A percentile compares a stretch with the other conserved stretches of the same genome.
Evolutionary conservation across 92 coral and sea anemone species (phyloP).

Genomic region (Hydrozoanthus gracilis): DNA sequence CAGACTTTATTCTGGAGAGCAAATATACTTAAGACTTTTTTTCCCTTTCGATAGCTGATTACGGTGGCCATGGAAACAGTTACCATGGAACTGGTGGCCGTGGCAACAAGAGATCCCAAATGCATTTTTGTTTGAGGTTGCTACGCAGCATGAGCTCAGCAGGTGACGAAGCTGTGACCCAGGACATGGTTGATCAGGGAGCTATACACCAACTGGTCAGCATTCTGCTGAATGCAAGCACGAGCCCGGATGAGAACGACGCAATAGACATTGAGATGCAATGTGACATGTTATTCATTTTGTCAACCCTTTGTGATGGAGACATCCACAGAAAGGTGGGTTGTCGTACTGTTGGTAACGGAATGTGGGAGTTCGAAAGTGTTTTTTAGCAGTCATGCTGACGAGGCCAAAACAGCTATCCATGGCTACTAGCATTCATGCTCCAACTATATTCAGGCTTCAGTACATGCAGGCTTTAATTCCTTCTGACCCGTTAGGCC

Average conservation of each 20-base stretch:
- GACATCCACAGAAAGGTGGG: constrained; percentile 90
- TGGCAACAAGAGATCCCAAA: constrained; percentile 98
- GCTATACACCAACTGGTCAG: constrained; percentile 93
- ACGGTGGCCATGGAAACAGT: constrained; percentile 99
- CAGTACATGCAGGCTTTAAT: too few relatives aligned
- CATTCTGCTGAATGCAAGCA: constrained; percentile 91
- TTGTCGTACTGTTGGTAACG: background rate
- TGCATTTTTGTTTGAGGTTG: constrained; percentile 90
- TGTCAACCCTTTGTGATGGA: constrained; percentile 92
- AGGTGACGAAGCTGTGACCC: constrained; percentile 89
- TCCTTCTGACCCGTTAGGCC: too few relatives aligned
- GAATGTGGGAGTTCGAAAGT: background rate
- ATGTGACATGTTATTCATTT: constrained; percentile 96
- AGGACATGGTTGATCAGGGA: constrained; percentile 96
- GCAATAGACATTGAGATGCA: constrained; percentile 94
- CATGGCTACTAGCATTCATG: background rate
- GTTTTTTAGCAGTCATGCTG: background rate
- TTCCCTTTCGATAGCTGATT: constrained; percentile 70
- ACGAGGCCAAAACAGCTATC: background rate
- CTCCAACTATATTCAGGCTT: too few relatives aligned
- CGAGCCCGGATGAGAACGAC: constrained; percentile 94
- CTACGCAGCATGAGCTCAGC: constrained; percentile 94
- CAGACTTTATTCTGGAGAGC: background rate
- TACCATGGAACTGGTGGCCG: constrained; percentile 98
- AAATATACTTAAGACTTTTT: background rate